Conservation (phyloP, 2,797 vertebrate genomes). For the Sebastes diaconus region DNA sequence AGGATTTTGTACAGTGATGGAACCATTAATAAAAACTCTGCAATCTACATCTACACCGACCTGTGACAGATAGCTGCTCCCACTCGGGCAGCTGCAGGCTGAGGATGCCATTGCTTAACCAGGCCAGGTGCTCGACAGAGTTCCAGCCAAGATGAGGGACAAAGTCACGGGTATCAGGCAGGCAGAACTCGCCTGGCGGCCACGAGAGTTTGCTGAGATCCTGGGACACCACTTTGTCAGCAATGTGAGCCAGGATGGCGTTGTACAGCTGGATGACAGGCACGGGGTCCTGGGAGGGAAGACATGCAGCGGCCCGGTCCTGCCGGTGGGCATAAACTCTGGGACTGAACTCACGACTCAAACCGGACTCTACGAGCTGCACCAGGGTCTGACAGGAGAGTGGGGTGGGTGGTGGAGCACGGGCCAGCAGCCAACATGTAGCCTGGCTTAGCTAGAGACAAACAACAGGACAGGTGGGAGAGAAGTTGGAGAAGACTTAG, state of each 20-base stretch:
- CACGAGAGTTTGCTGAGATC: conserved; percentile 88
- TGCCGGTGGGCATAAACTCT: conserved; percentile 85
- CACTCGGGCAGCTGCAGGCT: conserved; percentile 90
- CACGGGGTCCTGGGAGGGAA: conserved; percentile 85
- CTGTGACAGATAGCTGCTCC: conserved; percentile 77
- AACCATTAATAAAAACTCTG: not conserved
- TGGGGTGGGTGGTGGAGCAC: conserved; percentile 73
- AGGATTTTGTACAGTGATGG: not conserved
- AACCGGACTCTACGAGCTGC: conserved; percentile 87
- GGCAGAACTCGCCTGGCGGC: conserved; percentile 89
- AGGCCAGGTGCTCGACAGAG: conserved; percentile 83
- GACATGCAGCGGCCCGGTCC: conserved; percentile 78
- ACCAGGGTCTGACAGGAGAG: conserved; percentile 88
- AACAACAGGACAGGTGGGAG: not conserved
- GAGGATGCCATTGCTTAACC: conserved; percentile 88
- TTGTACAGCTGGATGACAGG: conserved; percentile 90
- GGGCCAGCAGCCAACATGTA: conserved; percentile 88
- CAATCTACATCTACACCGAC: conserved; percentile 64
- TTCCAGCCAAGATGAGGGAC: conserved; percentile 93
- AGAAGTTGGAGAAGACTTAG: not conserved
- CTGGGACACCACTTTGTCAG: conserved; percentile 82
- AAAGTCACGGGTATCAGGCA: conserved; percentile 76
- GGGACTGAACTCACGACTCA: conserved; percentile 86
- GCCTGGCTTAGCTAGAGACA: conserved; percentile 81
- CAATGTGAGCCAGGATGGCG: conserved; percentile 84